Evolutionary conservation across 2,113 vertebrate genomes (phyloP), one percentile per base, ranked within the genome.

Genomic region (Pongo abelii): DNA sequence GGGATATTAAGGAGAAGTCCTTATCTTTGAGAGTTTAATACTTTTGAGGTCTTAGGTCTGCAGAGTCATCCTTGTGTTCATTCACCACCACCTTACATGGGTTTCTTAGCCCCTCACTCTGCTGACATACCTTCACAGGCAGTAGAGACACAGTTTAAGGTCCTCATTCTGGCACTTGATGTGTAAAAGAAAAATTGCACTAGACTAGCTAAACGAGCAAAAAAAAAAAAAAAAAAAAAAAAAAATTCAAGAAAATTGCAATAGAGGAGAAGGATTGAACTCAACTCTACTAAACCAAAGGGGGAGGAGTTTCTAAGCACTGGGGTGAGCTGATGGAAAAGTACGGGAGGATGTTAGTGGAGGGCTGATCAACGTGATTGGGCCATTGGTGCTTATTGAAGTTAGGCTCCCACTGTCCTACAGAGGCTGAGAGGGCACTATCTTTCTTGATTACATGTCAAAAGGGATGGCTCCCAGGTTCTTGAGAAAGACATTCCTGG

Each of bases 381-480:
- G 22, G 9, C 38, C 64, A 27, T 13, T 69, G 38, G 5, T 78
- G 30, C 75, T 38, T 38, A 2, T 6, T 20, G 57, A 88, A 67
- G 59, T 88, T 74, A 80, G 27, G 40, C 14, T 91, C 12, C 64
- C 52, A 25, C 30, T 5, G 22, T 72, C n/a, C 35, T 50, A 50
- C 32, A 20, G 59, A 93, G 38, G 48, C 43, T 61, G 6, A 35
- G 13, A 57, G 32, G 46, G 23, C 18, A 46, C 30, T 85, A 8
- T 83, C 69, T 74, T 94, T 72, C 87, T 72, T 87, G 80, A 55
- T 84, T 90, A 8, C 12, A 84, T 89, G 90, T 89, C 77, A 88
- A 46, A 55, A 78, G 46, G 43, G 30, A 46, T 94, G 52, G 35
- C 9, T 79, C 16, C 22, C 5, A 67, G 10, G 46, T 79, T 32